phyloP scores from a whole-genome alignment of 2,888 invertebrate species.

The Drosophila kokeensis region DNA sequence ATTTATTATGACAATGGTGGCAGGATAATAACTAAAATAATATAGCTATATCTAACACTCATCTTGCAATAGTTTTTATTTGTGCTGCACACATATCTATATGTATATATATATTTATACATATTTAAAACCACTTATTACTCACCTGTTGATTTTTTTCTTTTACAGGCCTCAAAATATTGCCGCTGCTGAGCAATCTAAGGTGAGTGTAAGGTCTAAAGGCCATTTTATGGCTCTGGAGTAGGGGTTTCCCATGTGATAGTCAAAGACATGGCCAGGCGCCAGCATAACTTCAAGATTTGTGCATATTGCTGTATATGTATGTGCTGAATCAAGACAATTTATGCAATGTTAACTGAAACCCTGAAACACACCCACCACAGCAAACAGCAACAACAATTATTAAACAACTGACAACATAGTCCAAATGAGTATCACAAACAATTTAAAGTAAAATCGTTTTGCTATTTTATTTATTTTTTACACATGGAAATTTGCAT shows the following conservation, averaged over 20 bases:
- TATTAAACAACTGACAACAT: conserved; percentile 17
- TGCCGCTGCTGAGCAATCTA: conserved; percentile 93
- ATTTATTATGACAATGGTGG: not conserved
- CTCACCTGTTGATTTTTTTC: conserved; percentile 47
- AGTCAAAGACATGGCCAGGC: conserved; percentile 18
- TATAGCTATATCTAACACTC: not conserved
- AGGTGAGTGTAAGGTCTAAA: conserved; percentile 87
- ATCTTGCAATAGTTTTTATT: not conserved
- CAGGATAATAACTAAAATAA: not conserved
- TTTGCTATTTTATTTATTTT: conserved; percentile 41
- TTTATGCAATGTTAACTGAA: conserved; percentile 49
- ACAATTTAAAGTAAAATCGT: conserved; percentile 58
- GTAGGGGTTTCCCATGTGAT: not conserved
- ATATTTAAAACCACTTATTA: conserved; percentile 27
- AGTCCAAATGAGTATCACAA: conserved; percentile 69
- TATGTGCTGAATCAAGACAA: conserved; percentile 45
- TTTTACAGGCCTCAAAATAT: conserved; percentile 93
- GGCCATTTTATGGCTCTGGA: not conserved
- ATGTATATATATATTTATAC: not conserved
- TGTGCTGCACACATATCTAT: no score
- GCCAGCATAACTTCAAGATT: conserved; percentile 33
- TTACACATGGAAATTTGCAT: conserved; percentile 58
- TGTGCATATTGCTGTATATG: conserved; percentile 6
- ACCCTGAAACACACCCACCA: conserved; percentile 76
- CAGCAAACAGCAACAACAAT: conserved; percentile 22